These are phyloP conservation scores for Meteorus colon DNA, from an alignment of 2,888 invertebrate species.

Conservation along the genomic window DNA sequence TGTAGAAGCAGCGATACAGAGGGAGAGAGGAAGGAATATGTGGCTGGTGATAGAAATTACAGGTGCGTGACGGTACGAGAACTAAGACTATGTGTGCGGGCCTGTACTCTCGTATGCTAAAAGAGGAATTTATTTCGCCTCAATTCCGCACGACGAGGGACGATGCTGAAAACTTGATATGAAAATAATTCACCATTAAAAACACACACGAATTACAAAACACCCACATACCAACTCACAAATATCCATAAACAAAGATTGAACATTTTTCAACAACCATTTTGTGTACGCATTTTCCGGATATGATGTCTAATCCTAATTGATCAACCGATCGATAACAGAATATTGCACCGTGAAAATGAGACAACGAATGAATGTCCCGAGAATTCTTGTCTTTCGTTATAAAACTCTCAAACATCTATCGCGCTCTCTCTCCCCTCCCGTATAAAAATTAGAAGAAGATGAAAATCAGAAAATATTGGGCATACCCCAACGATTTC, in stretches of 20 bases:
- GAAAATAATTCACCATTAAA: conserved; percentile 2
- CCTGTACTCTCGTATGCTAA: conserved; percentile 66
- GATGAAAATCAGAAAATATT: not conserved
- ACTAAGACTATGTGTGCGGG: conserved; percentile 68
- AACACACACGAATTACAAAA: conserved; percentile 29
- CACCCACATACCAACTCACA: not conserved
- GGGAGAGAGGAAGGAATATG: conserved; percentile 61
- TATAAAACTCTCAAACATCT: not conserved
- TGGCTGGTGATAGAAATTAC: conserved; percentile 68
- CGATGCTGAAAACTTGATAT: conserved; percentile 10
- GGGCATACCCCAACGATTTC: not conserved
- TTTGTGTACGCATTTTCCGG: not conserved
- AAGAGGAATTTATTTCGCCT: conserved; percentile 47
- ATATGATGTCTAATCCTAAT: not conserved
- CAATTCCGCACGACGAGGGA: conserved; percentile 28
- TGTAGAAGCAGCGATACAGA: conserved; percentile 65
- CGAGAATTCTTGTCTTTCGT: not conserved
- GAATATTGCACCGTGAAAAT: conserved; percentile 3
- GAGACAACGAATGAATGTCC: conserved; percentile 5
- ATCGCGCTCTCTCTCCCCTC: not conserved
- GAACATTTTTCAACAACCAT: not conserved
- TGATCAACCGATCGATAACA: not conserved
- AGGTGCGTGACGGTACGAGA: conserved; percentile 67
- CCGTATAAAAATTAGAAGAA: not conserved
- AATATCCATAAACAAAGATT: conserved; percentile 39